Base-by-base conservation (phyloP, 1,140 invertebrate species). In the Papilio glaucus region DNA sequence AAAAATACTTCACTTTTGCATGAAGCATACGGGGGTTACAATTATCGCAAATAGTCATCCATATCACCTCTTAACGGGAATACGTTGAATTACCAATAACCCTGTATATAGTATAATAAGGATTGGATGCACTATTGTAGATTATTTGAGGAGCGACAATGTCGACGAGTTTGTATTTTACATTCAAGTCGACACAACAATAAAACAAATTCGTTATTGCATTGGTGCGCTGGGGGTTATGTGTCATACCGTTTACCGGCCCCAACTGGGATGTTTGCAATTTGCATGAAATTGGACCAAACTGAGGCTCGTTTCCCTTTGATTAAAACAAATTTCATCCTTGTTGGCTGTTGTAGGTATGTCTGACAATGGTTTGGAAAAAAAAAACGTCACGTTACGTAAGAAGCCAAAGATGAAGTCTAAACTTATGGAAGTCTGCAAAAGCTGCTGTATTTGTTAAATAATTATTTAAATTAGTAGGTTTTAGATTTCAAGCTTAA, bases 231-330 rank as follows among this genome's bases (percentile, higher is more conserved):
- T 57, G 49, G 18, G 49, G 49, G 49, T 53, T 53, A 53, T 53
- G 42, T 18, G 42, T 45, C 15, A 41, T 41, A 26, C 21, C 18
- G 49, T 53, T 53, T 63, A 63, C 37, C 15, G 15, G 45, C 6
- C 29, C 61, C 29, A 63, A 63, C 33, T 18, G 61, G 29, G 33
- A 63, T 63, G 61, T 39, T 39, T 21, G 37, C 72, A 76, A 84
- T 84, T 82, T 84, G 80, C 78, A 80, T 84, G 72, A 79, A 82
- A 84, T 84, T 82, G 77, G 74, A 69, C 49, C 26, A 74, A 79
- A 77, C 61, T 37, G 72, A 67, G 67, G 67, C 29, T 75, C 72
- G 53, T 75, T 77, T 62, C 72, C n/a, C 63, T 63, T 63, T 38
- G 61, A 63, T 39, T 39, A 39, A 63, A 62, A 63, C 15, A 39